Evolutionary conservation across 2,888 invertebrate species (phyloP).

Genomic region (Alloplasta piceator): DNA sequence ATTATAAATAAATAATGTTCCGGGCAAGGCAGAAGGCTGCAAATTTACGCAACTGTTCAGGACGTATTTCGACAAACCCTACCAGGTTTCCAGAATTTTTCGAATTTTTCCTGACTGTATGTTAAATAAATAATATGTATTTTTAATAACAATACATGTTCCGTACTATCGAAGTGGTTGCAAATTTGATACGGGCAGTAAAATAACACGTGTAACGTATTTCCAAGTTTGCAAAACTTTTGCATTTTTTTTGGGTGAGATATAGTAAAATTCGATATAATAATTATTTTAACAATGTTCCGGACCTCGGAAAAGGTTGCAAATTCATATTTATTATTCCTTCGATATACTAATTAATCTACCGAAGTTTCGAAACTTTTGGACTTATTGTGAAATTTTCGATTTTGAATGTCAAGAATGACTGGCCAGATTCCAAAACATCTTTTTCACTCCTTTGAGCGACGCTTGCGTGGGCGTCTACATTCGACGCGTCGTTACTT

Average conservation of each 20-base stretch:
- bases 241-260: constrained; percentile 12
- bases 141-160: background rate
- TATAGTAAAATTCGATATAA: background rate
- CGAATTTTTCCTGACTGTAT: background rate
- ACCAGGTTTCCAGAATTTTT: background rate
- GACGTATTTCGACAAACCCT: background rate
- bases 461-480: too few species aligned
- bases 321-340: constrained; percentile 27
- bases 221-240: constrained; percentile 37
- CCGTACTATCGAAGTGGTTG: constrained; percentile 7
- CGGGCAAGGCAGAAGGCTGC: too few species aligned
- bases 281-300: constrained; percentile 31
- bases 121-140: background rate
- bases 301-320: constrained; percentile 27
- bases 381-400: constrained; percentile 33
- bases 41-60: too few species aligned
- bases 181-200: background rate
- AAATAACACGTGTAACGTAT: background rate
- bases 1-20: too few species aligned
- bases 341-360: background rate
- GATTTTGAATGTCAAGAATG: background rate
- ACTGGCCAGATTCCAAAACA: constrained; percentile 3
- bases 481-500: too few species aligned
- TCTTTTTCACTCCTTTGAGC: too few species aligned
- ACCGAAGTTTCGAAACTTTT: constrained; percentile 44